These are phyloP conservation scores for Pteropus rufus DNA, from an alignment of 2,797 vertebrate species.

Conservation along the genomic window DNA sequence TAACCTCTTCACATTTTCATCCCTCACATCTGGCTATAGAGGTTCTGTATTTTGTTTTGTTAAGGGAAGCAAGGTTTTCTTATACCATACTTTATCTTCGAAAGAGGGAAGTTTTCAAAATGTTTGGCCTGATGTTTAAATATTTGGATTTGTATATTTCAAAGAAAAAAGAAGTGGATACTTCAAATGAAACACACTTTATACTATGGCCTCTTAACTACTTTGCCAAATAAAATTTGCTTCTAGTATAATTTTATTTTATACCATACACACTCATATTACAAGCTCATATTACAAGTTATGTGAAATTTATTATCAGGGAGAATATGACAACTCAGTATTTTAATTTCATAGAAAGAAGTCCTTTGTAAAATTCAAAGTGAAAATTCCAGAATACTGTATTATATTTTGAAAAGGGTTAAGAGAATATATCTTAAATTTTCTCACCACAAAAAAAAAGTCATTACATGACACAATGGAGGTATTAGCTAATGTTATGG, in stretches of 20 bases:
- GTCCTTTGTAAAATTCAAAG: not conserved
- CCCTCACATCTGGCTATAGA: not conserved
- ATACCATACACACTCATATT: not conserved
- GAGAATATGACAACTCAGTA: not conserved
- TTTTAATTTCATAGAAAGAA: not conserved
- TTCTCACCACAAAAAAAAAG: not conserved
- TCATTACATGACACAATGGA: not conserved
- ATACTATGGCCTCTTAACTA: not conserved
- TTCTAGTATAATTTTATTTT: not conserved
- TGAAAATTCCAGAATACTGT: not conserved
- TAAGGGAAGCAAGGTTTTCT: not conserved
- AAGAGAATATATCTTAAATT: not conserved
- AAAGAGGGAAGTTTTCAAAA: not conserved
- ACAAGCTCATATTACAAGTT: not conserved
- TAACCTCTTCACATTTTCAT: not conserved
- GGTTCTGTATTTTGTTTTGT: not conserved
- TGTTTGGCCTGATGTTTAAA: not conserved
- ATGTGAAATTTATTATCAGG: not conserved
- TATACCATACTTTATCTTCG: not conserved
- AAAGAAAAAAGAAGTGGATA: constrained; percentile 8
- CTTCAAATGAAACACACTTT: not conserved
- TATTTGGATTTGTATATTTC: not conserved
- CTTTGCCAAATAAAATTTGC: not conserved
- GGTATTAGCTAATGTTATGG: not conserved
- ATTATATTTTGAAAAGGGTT: not conserved